Base-by-base conservation (phyloP, 2,797 vertebrate species). In the Darevskia nairensis region DNA sequence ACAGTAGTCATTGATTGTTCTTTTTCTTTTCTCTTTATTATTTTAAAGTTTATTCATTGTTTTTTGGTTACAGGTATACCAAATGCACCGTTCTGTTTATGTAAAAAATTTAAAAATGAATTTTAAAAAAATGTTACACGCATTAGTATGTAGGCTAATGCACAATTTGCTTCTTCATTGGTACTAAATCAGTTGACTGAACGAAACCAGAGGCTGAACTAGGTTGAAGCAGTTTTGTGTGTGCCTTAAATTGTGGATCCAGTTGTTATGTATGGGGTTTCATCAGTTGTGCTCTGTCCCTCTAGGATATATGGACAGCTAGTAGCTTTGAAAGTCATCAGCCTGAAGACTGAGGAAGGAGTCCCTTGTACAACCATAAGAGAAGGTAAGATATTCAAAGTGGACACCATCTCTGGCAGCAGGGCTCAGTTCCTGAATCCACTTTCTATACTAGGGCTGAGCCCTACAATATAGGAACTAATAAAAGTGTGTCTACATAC, bases 241-340 rank as follows among this genome's bases (percentile, higher is more conserved):
- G 4, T 76, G 74, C 72, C 41, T 35, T 68, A 8, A 5, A 85
- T 81, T 1, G 0, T 74, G 39, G 39, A 32, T 55, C n/a, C 11
- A n/a, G 7, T 23, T 59, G 27, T 86, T 87, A 89, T 71, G 71
- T 46, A n/a, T 71, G 74, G 35, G 79, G 75, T 46, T 41, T 23
- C 27, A 87, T 17, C 29, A 46, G 13, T 32, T 89, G 32, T 91
- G 64, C 46, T 89, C 75, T 87, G 23, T 87, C 90, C 50, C 91
- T 90, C 66, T 90, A 98, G 98, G 95, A 98, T 98, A 92, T 98
- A 98, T 0, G 97, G 98, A 9, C 98, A 98, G 92, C 91, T 99
- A 85, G 98, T 99, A 90, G 98, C 97, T 19, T 94, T 99, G 91
- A 99, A 99, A 94, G 98, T 98, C 91, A 98, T 98, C 86, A 97